phyloP scores from a whole-genome alignment of 37 sponge, comb jelly and placozoan species.

The Cliona cf. orientalis region DNA sequence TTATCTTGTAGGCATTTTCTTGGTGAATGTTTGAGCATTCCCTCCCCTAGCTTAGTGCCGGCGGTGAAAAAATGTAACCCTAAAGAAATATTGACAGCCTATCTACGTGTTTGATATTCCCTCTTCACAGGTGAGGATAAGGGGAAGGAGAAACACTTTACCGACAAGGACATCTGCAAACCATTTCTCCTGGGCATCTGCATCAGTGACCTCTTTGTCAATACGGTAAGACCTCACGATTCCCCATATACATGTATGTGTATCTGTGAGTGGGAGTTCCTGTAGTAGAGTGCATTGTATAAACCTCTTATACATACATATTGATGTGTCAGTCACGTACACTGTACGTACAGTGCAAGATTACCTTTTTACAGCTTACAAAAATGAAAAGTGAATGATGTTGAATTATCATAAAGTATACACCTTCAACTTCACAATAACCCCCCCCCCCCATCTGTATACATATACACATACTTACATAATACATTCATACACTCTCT shows the following conservation, averaged over 20 bases:
- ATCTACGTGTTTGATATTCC: neutral
- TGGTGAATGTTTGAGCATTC: too few species aligned
- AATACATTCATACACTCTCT: neutral
- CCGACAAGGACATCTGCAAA: conserved; percentile 92
- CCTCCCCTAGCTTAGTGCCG: too few species aligned
- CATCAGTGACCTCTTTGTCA: conserved; percentile 93
- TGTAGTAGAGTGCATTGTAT: neutral
- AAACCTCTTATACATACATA: too few species aligned
- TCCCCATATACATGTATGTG: neutral
- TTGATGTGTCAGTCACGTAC: too few species aligned
- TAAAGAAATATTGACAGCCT: too few species aligned
- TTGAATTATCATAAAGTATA: neutral
- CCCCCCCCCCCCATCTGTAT: too few species aligned
- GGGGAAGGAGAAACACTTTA: conserved; percentile 69
- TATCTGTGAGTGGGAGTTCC: neutral
- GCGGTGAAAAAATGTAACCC: too few species aligned
- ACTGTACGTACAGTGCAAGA: too few species aligned
- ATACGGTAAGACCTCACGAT: conserved; percentile 77
- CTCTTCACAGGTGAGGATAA: conserved; percentile 49
- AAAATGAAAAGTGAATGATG: neutral
- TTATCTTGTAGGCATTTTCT: too few species aligned
- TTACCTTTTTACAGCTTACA: too few species aligned
- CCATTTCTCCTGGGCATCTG: conserved; percentile 93
- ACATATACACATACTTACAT: neutral
- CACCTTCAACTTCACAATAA: neutral